Evolutionary conservation across 2,888 invertebrate genomes (phyloP).

Genomic region (Drosophila leonis): DNA sequence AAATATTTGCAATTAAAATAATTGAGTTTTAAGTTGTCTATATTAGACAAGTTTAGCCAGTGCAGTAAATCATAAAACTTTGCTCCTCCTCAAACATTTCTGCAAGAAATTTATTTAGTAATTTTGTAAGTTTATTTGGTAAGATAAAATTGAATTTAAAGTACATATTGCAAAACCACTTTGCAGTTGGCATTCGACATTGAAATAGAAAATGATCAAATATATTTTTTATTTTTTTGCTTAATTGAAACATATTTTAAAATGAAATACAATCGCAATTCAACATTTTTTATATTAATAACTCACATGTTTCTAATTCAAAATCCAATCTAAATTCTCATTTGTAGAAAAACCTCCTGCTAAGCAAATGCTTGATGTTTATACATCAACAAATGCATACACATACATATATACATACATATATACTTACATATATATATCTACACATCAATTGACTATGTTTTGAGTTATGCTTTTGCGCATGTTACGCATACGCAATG

Average conservation of each 20-base stretch:
- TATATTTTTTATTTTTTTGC: background rate
- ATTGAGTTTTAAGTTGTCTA: constrained; percentile 55
- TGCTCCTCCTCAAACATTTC: constrained; percentile 13
- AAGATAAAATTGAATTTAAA: background rate
- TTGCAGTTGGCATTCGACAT: background rate
- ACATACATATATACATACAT: background rate
- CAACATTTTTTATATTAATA: background rate
- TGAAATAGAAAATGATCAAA: background rate
- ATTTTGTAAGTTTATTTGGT: background rate
- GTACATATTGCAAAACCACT: background rate
- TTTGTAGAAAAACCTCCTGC: no score
- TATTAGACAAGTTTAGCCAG: constrained; percentile 38
- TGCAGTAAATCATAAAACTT: constrained; percentile 36
- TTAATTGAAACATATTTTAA: background rate
- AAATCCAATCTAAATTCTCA: background rate
- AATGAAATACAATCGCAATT: background rate
- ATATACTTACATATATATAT: background rate
- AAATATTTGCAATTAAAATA: constrained; percentile 65
- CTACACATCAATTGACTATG: background rate
- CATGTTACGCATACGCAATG: constrained; percentile 40
- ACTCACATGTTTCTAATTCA: background rate
- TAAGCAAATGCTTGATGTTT: background rate
- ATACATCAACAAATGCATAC: no score
- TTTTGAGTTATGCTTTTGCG: constrained; percentile 12
- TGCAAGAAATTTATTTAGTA: background rate